Evolutionary conservation across 2,888 invertebrate species (phyloP), one percentile per base, ranked within the genome.

Genomic region (Hermodice carunculata): DNA sequence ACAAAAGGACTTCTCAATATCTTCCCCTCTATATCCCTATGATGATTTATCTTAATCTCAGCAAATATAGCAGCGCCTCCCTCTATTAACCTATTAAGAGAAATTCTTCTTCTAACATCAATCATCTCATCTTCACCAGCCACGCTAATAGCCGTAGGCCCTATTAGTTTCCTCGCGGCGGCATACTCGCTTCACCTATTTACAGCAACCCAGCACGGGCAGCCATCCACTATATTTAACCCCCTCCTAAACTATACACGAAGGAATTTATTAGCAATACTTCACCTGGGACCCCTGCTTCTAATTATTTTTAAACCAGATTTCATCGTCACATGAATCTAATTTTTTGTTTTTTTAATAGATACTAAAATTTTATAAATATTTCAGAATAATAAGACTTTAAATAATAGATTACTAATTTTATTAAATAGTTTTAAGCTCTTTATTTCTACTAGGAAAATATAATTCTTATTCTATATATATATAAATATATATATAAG

Each of bases 11-110:
- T 91, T 86, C 87, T 90, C 82, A 89, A 87, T 86, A 88, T 89
- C 85, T 88, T 89, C 76, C 89, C 90, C 78, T 87, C 87, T 0
- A 85, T 91, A 80, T 84, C 87, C 75, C 86, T 91, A 75, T 90
- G 89, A 32, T 91, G 91, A 87, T 92, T 92, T 90, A 86, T 91
- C 83, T 86, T 91, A 77, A 85, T 59, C n/a, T 51, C 57, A 37
- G 87, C 87, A 34, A 91, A 91, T 90, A 91, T 92, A 81, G 89
- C 91, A 0, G 89, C 90, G 53, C 91, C 92, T 1, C 90, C 91
- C 1, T 89, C 90, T 8, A 86, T 91, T 85, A 91, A 91, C 90
- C 89, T 91, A 84, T 82, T 91, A 70, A 89, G 90, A 0, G 91
- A 92, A 86, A 89, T 92, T 89, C 86, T 88, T 70, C 87, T 91